phyloP scores from a whole-genome alignment of 1,140 invertebrate genomes.

The Calliopsis andreniformis region DNA sequence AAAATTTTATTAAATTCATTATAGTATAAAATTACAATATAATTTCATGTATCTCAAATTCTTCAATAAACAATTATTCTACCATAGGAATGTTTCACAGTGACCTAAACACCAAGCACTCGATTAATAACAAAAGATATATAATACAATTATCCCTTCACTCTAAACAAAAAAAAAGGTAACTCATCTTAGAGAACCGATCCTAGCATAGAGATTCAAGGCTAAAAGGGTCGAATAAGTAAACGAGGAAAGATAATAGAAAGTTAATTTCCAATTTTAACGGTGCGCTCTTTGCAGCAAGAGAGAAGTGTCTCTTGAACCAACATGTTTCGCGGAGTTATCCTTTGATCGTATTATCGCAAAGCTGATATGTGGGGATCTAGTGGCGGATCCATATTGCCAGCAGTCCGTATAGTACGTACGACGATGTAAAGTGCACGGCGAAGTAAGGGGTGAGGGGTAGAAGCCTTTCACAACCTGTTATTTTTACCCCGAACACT shows the following conservation, averaged over 20 bases:
- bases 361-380: conserved; percentile 51
- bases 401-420: conserved; percentile 24
- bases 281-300: conserved; percentile 4
- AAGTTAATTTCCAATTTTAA: conserved; percentile 33
- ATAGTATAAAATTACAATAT: too few species aligned
- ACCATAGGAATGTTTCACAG: too few species aligned
- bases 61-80: too few species aligned
- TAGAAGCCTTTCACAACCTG: conserved; percentile 46
- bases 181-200: too few species aligned
- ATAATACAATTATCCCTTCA: too few species aligned
- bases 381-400: conserved; percentile 45
- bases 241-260: not conserved
- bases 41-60: too few species aligned
- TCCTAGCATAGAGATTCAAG: too few species aligned
- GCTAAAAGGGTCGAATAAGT: not conserved
- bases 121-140: too few species aligned
- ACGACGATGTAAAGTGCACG: conserved; percentile 52
- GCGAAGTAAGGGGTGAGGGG: too few species aligned
- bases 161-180: too few species aligned
- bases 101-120: too few species aligned
- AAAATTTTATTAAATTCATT: too few species aligned
- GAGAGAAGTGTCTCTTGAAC: conserved; percentile 39
- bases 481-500: conserved; percentile 60
- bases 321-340: conserved; percentile 53
- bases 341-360: conserved; percentile 61